phyloP scores from a whole-genome alignment of 2,888 invertebrate species.

The Tinea pellionella region DNA sequence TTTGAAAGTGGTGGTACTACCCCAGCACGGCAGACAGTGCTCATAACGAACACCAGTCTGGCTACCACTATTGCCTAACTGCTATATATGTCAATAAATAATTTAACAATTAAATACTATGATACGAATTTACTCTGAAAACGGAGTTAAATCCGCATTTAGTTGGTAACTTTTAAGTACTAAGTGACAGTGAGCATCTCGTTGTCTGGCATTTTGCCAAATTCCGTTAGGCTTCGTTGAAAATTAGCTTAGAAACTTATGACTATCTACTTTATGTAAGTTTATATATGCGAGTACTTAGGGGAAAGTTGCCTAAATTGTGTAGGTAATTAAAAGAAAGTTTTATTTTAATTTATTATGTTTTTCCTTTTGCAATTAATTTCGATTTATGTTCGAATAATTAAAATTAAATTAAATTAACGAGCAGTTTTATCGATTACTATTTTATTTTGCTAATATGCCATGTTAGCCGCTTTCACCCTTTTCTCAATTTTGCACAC shows the following conservation, averaged over 20 bases:
- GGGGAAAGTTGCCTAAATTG: background rate
- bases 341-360: background rate
- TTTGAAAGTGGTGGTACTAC: no score
- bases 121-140: no score
- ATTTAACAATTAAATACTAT: no score
- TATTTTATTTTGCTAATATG: background rate
- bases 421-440: background rate
- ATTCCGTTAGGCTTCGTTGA: background rate
- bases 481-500: background rate
- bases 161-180: background rate
- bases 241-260: background rate
- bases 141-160: background rate
- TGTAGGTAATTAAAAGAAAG: background rate
- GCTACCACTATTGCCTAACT: no score
- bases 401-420: no score
- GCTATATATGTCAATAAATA: no score
- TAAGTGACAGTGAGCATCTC: background rate
- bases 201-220: background rate
- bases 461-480: background rate
- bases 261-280: background rate
- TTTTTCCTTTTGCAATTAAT: background rate
- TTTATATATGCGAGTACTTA: background rate
- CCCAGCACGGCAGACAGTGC: no score
- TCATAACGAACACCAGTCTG: no score
- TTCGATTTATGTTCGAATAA: no score